A percentile compares a stretch with the other conserved stretches of the same genome.
phyloP scores from a whole-genome alignment of 2,797 vertebrate genomes.

The Molossus alvarezi region DNA sequence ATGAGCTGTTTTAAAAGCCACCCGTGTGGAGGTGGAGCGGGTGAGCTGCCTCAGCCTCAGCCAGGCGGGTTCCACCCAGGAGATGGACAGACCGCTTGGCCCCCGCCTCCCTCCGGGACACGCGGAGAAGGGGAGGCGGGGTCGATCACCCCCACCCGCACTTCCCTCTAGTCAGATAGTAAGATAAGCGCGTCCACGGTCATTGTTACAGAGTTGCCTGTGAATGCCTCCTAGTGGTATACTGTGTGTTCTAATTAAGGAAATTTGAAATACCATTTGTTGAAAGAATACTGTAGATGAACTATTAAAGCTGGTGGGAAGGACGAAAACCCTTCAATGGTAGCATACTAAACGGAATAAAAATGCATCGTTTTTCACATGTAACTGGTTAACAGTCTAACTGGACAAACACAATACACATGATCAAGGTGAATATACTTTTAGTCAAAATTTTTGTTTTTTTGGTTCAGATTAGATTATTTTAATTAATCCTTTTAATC shows the following conservation, averaged over 20 bases:
- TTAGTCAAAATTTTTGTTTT: constrained; percentile 8
- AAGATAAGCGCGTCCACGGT: background rate
- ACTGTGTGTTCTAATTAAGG: background rate
- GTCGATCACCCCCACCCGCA: constrained; percentile 9
- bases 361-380: background rate
- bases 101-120: background rate
- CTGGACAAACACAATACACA: background rate
- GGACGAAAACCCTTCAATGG: background rate
- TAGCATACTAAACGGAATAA: background rate
- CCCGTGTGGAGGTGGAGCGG: background rate
- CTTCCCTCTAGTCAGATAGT: background rate
- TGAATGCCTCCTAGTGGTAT: constrained; percentile 83
- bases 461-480: background rate
- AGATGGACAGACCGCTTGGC: background rate
- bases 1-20: background rate
- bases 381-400: background rate
- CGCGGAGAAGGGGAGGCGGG: background rate
- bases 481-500: background rate
- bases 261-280: background rate
- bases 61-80: too few relatives aligned
- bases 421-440: background rate
- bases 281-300: background rate
- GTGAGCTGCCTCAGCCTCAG: background rate
- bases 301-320: background rate
- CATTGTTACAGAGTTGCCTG: constrained; percentile 50